Conservation (phyloP, 2,113 vertebrate species). For the Xiphorhynchus elegans region DNA sequence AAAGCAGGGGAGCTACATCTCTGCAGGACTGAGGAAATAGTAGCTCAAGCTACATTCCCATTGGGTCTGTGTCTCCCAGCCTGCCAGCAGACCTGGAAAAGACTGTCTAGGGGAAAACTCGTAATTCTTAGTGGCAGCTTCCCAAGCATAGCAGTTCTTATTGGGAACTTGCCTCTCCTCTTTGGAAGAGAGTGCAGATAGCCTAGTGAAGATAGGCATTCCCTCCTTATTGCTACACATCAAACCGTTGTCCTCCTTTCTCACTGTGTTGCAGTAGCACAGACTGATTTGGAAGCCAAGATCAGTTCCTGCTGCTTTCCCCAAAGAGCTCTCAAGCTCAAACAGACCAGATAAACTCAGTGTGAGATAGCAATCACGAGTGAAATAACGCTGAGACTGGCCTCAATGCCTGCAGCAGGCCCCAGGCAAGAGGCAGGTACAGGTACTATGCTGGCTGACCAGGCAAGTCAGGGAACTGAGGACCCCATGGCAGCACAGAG, state of each 20-base stretch:
- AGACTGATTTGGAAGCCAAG: neutral
- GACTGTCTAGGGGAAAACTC: neutral
- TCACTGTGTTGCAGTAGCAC: neutral
- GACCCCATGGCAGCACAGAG: neutral
- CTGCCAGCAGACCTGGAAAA: neutral
- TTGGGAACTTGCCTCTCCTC: neutral
- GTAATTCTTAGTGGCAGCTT: neutral
- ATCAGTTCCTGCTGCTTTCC: neutral
- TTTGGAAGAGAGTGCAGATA: neutral
- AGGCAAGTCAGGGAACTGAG: neutral
- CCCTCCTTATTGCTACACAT: neutral
- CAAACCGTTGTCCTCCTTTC: neutral
- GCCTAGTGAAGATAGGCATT: neutral
- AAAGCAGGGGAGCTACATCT: neutral
- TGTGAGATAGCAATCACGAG: neutral
- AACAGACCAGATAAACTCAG: neutral
- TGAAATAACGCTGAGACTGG: neutral
- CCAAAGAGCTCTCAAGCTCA: neutral
- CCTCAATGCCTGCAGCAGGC: neutral
- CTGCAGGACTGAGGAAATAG: neutral
- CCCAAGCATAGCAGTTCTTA: neutral
- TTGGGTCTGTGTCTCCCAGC: neutral
- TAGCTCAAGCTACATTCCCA: neutral
- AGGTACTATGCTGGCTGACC: neutral
- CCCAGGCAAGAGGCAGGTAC: neutral